Conservation (phyloP, 1,140 invertebrate species). For the Schmidtea mediterranea region DNA sequence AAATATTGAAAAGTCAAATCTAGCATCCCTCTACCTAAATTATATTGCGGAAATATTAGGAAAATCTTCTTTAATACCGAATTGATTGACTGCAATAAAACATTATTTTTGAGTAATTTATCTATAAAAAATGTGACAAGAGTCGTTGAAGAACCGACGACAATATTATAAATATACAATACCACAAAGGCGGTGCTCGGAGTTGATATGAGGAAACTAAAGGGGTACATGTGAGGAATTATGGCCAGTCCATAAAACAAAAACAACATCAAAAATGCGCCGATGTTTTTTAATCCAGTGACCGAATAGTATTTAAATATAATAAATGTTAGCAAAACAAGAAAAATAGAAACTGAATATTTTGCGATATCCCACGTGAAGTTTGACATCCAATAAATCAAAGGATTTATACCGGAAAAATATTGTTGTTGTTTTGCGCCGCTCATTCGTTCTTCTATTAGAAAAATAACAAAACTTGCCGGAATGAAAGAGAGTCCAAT, state of each 20-base stretch:
- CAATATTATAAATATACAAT: conserved; percentile 39
- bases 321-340: conserved; percentile 33
- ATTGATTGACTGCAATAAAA: not conserved
- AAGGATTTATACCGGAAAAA: conserved; percentile 40
- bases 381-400: conserved; percentile 28
- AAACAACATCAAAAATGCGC: conserved; percentile 29
- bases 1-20: conserved; percentile 29
- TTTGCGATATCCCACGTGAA: conserved; percentile 35
- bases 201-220: conserved; percentile 34
- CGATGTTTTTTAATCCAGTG: conserved; percentile 29
- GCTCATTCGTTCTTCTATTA: conserved; percentile 35
- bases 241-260: conserved; percentile 35
- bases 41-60: conserved; percentile 42
- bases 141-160: conserved; percentile 38
- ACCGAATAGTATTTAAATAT: conserved; percentile 33
- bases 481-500: conserved; percentile 41
- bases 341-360: conserved; percentile 31
- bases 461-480: conserved; percentile 44
- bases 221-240: conserved; percentile 37
- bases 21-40: conserved; percentile 36
- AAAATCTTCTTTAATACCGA: conserved; percentile 37
- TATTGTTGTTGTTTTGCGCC: conserved; percentile 41
- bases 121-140: conserved; percentile 39
- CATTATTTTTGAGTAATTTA: conserved; percentile 30
- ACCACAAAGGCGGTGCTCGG: conserved; percentile 43